phyloP scores from a whole-genome alignment of 1,140 invertebrate species.

The Calliphora vicina region DNA sequence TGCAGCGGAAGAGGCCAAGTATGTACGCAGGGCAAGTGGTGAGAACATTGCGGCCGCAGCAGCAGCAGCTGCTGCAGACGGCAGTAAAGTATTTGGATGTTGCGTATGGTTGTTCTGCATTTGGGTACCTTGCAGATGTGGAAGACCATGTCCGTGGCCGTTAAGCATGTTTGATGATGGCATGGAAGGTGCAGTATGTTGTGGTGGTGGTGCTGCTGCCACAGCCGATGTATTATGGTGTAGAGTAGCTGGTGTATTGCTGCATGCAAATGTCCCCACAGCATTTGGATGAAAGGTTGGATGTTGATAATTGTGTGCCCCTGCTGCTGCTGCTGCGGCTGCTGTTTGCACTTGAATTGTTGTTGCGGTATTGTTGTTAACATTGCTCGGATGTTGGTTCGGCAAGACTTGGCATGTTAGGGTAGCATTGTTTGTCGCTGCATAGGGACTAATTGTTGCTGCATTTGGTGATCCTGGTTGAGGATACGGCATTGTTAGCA shows the following conservation, averaged over 20 bases:
- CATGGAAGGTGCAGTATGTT: neutral
- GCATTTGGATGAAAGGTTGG: conserved; percentile 46
- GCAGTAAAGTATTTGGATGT: neutral
- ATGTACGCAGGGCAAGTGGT: neutral
- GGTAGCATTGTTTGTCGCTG: conserved; percentile 43
- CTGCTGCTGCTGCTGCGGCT: conserved; percentile 58
- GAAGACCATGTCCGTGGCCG: neutral
- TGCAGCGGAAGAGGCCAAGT: conserved; percentile 1
- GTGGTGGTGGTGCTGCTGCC: neutral
- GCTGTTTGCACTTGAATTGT: conserved; percentile 15
- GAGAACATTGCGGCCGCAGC: conserved; percentile 13
- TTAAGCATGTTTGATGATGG: neutral
- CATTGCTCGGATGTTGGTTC: conserved; percentile 46
- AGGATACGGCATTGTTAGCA: conserved; percentile 62
- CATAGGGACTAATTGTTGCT: conserved; percentile 23
- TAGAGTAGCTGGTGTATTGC: neutral
- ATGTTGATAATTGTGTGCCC: conserved; percentile 53
- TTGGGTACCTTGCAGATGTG: conserved; percentile 51
- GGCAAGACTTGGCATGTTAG: conserved; percentile 49
- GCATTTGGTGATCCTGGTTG: conserved; percentile 31
- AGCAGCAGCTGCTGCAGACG: neutral
- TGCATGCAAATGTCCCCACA: conserved; percentile 6
- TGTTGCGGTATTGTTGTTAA: neutral
- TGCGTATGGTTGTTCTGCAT: conserved; percentile 37
- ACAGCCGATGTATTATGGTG: neutral